Conservation (phyloP, 2,797 vertebrate genomes). For the Benthosema pterotum region DNA sequence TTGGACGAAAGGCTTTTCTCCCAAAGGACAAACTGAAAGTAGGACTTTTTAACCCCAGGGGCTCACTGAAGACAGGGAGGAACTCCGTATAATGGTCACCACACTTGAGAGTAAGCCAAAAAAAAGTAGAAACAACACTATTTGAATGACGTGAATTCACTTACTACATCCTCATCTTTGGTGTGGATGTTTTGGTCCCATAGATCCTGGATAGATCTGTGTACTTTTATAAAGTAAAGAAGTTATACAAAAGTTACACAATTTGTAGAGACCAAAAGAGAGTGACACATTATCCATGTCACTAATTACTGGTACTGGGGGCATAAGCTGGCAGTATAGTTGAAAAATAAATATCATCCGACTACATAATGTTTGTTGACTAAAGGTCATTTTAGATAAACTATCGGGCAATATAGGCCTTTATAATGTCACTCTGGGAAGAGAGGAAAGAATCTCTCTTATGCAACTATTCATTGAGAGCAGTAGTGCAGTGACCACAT, state of each 20-base stretch:
- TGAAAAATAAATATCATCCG: slow-evolving; percentile 18
- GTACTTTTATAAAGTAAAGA: too few relatives aligned
- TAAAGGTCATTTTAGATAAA: slow-evolving; percentile 13
- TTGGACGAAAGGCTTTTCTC: too few relatives aligned
- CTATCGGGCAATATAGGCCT: not conserved
- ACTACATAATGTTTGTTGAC: not conserved
- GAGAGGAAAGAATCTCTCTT: slow-evolving; percentile 6
- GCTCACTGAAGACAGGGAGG: too few relatives aligned
- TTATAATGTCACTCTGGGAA: not conserved
- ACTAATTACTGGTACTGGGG: slow-evolving; percentile 10
- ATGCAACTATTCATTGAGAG: slow-evolving; percentile 23
- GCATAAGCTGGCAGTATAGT: slow-evolving; percentile 8
- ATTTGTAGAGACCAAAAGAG: not conserved
- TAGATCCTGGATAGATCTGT: not conserved
- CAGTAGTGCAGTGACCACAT: slow-evolving; percentile 18
- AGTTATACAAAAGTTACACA: not conserved
- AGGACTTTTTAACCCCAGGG: too few relatives aligned
- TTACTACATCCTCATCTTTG: too few relatives aligned
- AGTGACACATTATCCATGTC: not conserved
- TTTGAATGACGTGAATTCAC: too few relatives aligned
- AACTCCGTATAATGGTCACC: too few relatives aligned
- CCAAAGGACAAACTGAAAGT: too few relatives aligned
- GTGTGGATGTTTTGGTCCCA: not conserved
- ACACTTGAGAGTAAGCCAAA: too few relatives aligned
- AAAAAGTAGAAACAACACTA: too few relatives aligned